These are phyloP conservation scores for Ectemnius lituratus DNA, from an alignment of 2,888 invertebrate genomes.

Conservation along the genomic window DNA sequence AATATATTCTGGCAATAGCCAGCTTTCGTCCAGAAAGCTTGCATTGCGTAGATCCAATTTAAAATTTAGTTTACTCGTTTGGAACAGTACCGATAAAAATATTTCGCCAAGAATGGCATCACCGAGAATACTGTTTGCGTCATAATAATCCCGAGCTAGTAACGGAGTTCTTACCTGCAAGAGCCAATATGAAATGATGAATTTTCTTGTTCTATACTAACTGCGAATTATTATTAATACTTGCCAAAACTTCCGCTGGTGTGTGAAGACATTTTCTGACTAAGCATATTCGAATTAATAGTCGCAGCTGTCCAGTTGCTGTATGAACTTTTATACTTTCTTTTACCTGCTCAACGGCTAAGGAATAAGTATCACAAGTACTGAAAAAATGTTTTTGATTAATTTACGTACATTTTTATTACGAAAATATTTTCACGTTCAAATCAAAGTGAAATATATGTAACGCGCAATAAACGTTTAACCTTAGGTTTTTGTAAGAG, in stretches of 20 bases:
- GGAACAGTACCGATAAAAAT: constrained; percentile 80
- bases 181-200: constrained; percentile 4
- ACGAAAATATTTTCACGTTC: not conserved
- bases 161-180: constrained; percentile 66
- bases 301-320: constrained; percentile 78
- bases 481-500: constrained; percentile 68
- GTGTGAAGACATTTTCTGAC: constrained; percentile 79
- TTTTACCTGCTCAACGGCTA: constrained; percentile 78
- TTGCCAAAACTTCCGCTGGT: constrained; percentile 79
- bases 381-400: constrained; percentile 55
- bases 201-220: constrained; percentile 7
- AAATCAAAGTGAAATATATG: constrained; percentile 3
- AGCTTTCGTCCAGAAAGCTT: constrained; percentile 82
- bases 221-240: constrained; percentile 8
- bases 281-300: constrained; percentile 79
- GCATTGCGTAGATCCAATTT: constrained; percentile 80
- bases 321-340: constrained; percentile 76
- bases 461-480: constrained; percentile 6
- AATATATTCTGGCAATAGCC: constrained; percentile 80
- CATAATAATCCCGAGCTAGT: constrained; percentile 70
- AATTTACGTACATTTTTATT: not conserved
- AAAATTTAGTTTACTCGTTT: constrained; percentile 79
- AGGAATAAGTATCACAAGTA: constrained; percentile 69
- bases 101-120: constrained; percentile 83
- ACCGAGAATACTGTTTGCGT: constrained; percentile 79